These are phyloP conservation scores for Oceanodroma leucorhoa DNA, from an alignment of 2,797 vertebrate species.

Conservation along the genomic window DNA sequence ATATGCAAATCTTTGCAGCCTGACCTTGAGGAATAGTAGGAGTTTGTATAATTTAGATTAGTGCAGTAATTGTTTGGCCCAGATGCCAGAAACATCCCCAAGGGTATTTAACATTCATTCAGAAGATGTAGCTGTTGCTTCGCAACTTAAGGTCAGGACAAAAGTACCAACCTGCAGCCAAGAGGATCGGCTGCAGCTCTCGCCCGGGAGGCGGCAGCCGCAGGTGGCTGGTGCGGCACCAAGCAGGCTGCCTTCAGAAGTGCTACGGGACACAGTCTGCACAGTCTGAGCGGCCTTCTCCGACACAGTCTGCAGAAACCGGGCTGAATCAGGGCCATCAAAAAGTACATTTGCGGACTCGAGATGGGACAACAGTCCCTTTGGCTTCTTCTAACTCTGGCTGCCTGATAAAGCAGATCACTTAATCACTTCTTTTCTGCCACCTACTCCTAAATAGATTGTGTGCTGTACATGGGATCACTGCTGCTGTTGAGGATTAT, in stretches of 20 bases:
- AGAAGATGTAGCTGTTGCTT: not conserved
- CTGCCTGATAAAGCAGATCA: not conserved
- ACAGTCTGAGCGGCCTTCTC: not conserved
- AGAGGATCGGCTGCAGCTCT: not conserved
- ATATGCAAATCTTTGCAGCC: constrained; percentile 48
- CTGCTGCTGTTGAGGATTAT: not conserved
- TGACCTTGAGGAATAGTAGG: constrained; percentile 54
- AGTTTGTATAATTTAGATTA: constrained; percentile 61
- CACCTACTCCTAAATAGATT: not conserved
- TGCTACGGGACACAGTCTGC: not conserved
- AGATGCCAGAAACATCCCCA: constrained; percentile 15
- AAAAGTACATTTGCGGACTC: not conserved
- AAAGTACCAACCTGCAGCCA: not conserved
- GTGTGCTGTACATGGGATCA: not conserved
- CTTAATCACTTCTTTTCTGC: not conserved
- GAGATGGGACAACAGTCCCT: not conserved
- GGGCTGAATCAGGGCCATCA: not conserved
- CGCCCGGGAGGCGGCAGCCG: not conserved
- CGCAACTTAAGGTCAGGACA: constrained; percentile 3
- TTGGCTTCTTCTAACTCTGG: not conserved
- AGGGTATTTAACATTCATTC: constrained; percentile 15
- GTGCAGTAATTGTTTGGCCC: constrained; percentile 52
- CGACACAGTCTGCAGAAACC: not conserved
- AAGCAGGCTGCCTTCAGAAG: not conserved
- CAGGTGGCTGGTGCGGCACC: not conserved